These are phyloP conservation scores for Xiphophorus couchianus DNA, from an alignment of 2,113 vertebrate species.

Conservation along the genomic window DNA sequence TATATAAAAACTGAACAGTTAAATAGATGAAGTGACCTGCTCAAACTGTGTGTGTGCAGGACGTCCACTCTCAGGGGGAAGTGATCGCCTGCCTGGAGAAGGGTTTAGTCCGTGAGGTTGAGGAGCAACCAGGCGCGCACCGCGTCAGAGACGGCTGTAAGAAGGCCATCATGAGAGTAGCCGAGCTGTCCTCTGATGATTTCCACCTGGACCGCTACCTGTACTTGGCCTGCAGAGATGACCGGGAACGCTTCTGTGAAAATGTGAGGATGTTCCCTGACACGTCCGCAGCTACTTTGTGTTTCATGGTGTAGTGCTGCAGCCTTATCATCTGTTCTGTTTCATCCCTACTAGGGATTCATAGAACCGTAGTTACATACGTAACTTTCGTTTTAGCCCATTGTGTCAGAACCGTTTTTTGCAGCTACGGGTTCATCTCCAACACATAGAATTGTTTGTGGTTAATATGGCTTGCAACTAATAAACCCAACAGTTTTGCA, in stretches of 20 bases:
- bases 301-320: constrained; percentile 63
- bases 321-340: neutral
- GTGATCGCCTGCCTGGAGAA: constrained; percentile 96
- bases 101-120: constrained; percentile 89
- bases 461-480: too few relatives aligned
- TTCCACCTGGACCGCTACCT: constrained; percentile 97
- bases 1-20: too few relatives aligned
- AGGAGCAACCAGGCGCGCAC: constrained; percentile 80
- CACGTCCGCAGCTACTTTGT: neutral
- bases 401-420: too few relatives aligned
- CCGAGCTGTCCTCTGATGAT: constrained; percentile 93
- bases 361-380: too few relatives aligned
- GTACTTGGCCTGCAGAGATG: constrained; percentile 93
- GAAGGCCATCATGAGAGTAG: constrained; percentile 94
- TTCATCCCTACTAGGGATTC: neutral
- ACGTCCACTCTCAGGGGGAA: constrained; percentile 94
- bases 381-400: too few relatives aligned
- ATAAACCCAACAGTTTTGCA: too few relatives aligned
- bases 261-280: constrained; percentile 79
- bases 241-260: constrained; percentile 95
- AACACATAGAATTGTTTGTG: too few relatives aligned
- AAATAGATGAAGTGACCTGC: neutral
- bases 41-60: constrained; percentile 73
- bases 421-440: too few relatives aligned
- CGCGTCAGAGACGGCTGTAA: constrained; percentile 90